Evolutionary conservation across 2,113 vertebrate species (phyloP).

Genomic region (Picathartes gymnocephalus): DNA sequence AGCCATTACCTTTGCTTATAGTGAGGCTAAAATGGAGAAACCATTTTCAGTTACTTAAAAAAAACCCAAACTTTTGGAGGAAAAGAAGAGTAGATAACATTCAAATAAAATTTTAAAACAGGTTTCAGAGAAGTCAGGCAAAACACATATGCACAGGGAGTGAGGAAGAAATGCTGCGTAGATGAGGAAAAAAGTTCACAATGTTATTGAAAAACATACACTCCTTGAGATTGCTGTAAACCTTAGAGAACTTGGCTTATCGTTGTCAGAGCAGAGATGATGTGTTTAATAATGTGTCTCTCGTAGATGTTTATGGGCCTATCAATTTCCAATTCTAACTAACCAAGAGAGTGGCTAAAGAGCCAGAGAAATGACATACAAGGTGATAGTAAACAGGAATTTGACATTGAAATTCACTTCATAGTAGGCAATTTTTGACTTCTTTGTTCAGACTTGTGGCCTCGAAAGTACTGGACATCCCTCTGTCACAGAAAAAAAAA

Average conservation of each 20-base stretch:
- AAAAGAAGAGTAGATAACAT: neutral
- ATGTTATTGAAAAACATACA: neutral
- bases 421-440: neutral
- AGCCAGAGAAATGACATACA: neutral
- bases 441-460: neutral
- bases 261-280: neutral
- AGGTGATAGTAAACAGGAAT: neutral
- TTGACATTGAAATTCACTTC: neutral
- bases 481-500: neutral
- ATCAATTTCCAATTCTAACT: neutral
- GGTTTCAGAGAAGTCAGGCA: neutral
- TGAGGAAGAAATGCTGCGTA: neutral
- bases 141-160: neutral
- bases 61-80: neutral
- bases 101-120: neutral
- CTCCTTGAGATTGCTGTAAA: neutral
- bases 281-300: neutral
- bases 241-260: neutral
- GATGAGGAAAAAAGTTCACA: neutral
- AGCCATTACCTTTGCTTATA: neutral
- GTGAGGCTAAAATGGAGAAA: neutral
- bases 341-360: neutral
- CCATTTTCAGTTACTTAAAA: neutral
- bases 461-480: neutral
- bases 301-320: neutral